These are phyloP conservation scores for Cuniculus paca DNA, from an alignment of 2,797 vertebrate genomes.

Conservation along the genomic window DNA sequence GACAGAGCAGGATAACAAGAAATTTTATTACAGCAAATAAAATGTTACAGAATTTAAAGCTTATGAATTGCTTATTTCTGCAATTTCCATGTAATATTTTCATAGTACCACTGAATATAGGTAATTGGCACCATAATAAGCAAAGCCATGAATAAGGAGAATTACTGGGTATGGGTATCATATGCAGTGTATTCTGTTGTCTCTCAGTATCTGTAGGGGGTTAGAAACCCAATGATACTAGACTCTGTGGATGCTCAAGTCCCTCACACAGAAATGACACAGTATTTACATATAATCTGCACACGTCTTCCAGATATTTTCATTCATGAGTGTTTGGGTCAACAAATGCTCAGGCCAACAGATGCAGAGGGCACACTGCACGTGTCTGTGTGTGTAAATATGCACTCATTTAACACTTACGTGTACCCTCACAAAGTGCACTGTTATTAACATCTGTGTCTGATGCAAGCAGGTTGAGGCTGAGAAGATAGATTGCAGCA, in stretches of 20 bases:
- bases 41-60: background rate
- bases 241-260: background rate
- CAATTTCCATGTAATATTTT: background rate
- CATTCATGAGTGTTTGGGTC: background rate
- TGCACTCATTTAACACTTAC: background rate
- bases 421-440: too few species aligned
- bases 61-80: background rate
- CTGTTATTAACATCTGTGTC: too few species aligned
- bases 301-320: background rate
- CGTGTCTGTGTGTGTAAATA: background rate
- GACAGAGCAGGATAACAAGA: background rate
- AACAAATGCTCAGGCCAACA: background rate
- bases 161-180: background rate
- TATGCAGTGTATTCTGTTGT: too few species aligned
- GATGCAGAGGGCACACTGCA: background rate
- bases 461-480: too few species aligned
- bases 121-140: background rate
- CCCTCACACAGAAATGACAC: background rate
- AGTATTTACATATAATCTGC: background rate
- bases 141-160: background rate
- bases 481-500: background rate
- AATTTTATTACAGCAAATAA: too few species aligned
- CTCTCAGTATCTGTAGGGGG: background rate
- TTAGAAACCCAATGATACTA: background rate
- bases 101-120: background rate